Percentiles rank a stretch among this genome's conserved stretches.
These are phyloP conservation scores for Neodiprion pinetum DNA, from an alignment of 1,140 invertebrate species.

Conservation along the genomic window DNA sequence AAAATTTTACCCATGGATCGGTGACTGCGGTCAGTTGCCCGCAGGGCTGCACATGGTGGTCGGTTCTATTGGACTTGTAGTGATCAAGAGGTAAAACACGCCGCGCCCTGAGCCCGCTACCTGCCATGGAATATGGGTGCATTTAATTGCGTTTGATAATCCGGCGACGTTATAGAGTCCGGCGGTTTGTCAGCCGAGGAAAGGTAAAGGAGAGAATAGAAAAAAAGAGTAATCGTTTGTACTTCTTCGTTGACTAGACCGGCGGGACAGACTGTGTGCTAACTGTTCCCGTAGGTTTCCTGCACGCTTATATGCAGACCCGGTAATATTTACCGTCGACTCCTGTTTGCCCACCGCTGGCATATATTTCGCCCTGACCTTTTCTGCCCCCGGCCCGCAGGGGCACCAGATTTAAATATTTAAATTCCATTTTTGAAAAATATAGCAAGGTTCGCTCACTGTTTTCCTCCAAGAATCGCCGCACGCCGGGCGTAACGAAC, in stretches of 20 bases:
- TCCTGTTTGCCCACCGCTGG: constrained; percentile 31
- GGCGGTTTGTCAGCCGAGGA: not conserved
- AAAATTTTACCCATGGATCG: too few relatives aligned
- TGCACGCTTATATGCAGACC: constrained; percentile 23
- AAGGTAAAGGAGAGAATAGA: not conserved
- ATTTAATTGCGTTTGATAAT: not conserved
- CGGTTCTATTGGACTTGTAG: too few relatives aligned
- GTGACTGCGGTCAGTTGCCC: too few relatives aligned
- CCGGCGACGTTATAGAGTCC: not conserved
- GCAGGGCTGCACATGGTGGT: too few relatives aligned
- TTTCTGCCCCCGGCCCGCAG: constrained; percentile 11
- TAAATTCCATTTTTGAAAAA: constrained; percentile 40
- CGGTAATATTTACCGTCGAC: constrained; percentile 32
- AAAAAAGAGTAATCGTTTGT: not conserved
- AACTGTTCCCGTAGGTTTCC: not conserved
- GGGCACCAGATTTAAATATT: constrained; percentile 37
- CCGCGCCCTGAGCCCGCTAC: too few relatives aligned
- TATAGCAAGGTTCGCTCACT: constrained; percentile 27
- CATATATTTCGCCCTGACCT: constrained; percentile 11
- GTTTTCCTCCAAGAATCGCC: not conserved
- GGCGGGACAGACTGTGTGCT: not conserved
- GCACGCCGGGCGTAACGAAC: not conserved
- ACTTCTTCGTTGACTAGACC: not conserved
- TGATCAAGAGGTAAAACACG: too few relatives aligned
- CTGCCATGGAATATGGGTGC: not conserved